A percentile compares a stretch with the other conserved stretches of the same genome.
These are phyloP conservation scores for Camelus dromedarius DNA, from an alignment of 2,113 vertebrate species.

Conservation along the genomic window DNA sequence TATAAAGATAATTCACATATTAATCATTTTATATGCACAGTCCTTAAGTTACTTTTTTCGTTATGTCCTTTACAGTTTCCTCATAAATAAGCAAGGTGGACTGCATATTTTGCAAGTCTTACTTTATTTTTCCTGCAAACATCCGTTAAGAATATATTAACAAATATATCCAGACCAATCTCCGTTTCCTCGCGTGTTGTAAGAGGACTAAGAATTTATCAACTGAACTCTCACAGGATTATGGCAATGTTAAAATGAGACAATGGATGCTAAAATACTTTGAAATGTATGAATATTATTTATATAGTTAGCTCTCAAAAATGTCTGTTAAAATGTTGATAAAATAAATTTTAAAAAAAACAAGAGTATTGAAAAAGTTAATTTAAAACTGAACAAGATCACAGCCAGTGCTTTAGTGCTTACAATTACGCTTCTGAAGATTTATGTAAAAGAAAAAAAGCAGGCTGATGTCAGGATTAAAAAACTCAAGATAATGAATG, in stretches of 20 bases:
- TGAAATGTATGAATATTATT: not conserved
- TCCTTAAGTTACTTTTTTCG: not conserved
- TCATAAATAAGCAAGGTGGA: not conserved
- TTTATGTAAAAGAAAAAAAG: not conserved
- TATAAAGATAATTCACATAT: not conserved
- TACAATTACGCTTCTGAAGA: not conserved
- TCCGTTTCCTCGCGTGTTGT: not conserved
- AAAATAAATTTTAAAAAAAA: not conserved
- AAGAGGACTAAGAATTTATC: not conserved
- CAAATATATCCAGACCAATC: not conserved
- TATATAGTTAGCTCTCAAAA: not conserved
- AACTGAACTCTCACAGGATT: not conserved
- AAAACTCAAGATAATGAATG: not conserved
- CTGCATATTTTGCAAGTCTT: not conserved
- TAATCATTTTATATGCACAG: not conserved
- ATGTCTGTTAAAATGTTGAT: not conserved
- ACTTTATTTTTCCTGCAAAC: not conserved
- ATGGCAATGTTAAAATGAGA: slow-evolving; percentile 1
- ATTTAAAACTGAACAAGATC: slow-evolving; percentile 12
- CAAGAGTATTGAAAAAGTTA: not conserved
- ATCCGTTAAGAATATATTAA: not conserved
- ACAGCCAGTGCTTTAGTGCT: not conserved
- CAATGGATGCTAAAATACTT: not conserved
- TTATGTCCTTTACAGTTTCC: not conserved
- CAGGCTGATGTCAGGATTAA: not conserved